Conservation (phyloP, 2,888 invertebrate species). For the Ryuthela nishihirai region DNA sequence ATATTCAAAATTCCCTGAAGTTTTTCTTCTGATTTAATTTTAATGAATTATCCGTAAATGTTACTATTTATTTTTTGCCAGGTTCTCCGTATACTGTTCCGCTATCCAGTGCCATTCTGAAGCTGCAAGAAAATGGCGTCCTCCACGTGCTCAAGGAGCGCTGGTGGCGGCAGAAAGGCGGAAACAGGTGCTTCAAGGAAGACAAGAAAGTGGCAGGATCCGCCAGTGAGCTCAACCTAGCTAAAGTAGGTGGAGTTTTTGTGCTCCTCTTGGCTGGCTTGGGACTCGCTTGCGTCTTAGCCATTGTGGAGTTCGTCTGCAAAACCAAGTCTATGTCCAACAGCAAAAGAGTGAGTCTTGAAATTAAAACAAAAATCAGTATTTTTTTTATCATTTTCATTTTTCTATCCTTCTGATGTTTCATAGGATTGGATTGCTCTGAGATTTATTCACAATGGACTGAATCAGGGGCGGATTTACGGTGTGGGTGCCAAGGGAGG, state of each 20-base stretch:
- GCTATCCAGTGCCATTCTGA: conserved; percentile 87
- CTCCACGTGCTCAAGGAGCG: conserved; percentile 91
- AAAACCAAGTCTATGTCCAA: conserved; percentile 52
- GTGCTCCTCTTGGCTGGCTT: conserved; percentile 90
- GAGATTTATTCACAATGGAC: no score
- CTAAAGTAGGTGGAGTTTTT: conserved; percentile 88
- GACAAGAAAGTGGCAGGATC: conserved; percentile 81
- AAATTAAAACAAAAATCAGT: no score
- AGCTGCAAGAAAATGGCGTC: conserved; percentile 89
- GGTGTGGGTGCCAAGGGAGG: no score
- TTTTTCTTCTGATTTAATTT: no score
- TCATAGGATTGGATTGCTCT: no score
- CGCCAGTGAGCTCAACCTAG: conserved; percentile 83
- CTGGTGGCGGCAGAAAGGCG: conserved; percentile 93
- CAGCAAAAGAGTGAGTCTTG: background rate
- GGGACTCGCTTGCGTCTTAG: conserved; percentile 82
- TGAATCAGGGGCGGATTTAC: no score
- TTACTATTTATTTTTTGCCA: no score
- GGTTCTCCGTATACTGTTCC: conserved; percentile 93
- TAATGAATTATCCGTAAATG: no score
- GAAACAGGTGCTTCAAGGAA: conserved; percentile 79
- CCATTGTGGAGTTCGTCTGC: conserved; percentile 91
- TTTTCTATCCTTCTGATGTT: no score
- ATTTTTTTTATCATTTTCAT: no score
- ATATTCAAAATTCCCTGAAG: no score